Percentiles rank a stretch among this genome's conserved stretches.
Evolutionary conservation across 2,888 invertebrate species (phyloP).

Genomic region (Ormyrus rosae): DNA sequence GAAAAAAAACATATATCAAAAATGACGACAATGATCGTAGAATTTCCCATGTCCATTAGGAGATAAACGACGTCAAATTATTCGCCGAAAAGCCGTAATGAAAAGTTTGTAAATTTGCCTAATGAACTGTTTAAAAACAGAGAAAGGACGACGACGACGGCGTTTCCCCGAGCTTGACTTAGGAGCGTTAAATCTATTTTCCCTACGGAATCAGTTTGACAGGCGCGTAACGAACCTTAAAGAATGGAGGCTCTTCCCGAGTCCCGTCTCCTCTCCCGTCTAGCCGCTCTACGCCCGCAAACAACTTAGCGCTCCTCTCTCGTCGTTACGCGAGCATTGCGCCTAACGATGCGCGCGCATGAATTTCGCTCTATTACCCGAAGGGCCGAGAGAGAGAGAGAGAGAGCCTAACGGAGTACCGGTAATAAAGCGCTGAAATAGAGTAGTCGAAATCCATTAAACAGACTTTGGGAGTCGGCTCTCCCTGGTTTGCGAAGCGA

Average conservation of each 20-base stretch:
- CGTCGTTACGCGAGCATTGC: background rate
- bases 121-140: no score
- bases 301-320: no score
- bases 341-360: constrained; percentile 1
- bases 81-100: no score
- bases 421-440: constrained; percentile 7
- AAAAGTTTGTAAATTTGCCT: no score
- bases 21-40: no score
- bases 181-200: background rate
- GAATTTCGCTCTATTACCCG: constrained; percentile 3
- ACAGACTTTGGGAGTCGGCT: background rate
- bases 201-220: constrained; percentile 15
- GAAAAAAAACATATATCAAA: no score
- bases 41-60: no score
- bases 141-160: no score
- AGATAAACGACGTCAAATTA: no score
- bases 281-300: no score
- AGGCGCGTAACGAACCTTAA: constrained; percentile 19
- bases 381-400: background rate
- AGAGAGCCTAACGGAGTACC: background rate
- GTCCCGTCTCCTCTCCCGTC: background rate
- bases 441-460: constrained; percentile 34
- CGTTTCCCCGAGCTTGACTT: background rate
- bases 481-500: background rate
- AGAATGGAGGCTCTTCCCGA: constrained; percentile 8